Base-by-base conservation (phyloP, 2,888 invertebrate species). In the Polyploca ridens region DNA sequence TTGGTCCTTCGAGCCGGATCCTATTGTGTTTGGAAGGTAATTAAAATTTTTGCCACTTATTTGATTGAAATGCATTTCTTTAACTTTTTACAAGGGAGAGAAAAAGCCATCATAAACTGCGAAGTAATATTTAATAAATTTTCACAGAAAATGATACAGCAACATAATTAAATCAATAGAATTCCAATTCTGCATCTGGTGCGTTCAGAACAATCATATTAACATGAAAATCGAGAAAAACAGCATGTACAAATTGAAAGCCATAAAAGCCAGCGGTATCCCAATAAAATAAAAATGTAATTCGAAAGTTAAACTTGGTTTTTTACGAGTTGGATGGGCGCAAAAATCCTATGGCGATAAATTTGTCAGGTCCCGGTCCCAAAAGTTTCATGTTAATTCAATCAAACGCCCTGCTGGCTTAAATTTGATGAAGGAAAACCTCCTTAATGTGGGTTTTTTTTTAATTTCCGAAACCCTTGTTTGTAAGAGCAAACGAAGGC, bases 351-450 rank as follows among this genome's bases (percentile, higher is more conserved):
- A 77, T 77, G 81, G 81, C 86, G 78, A 90, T 92, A 93, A 93
- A 92, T 93, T 91, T 90, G 82, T 90, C 86, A 87, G 82, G 72
- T 71, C 68, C 76, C 76, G 72, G 79, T 75, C 84, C 82, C 74
- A 75, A 87, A 93, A 93, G 86, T 91, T 93, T 88, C 86, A 85
- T 87, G 90, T 84, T 93, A 93, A 93, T 93, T 93, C 90, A 93
- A 93, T 93, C 91, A 91, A 85, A 83, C 76, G 83, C 74, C 82
- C 74, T 68, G 74, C 75, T 80, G 90, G 89, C 90, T 90, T 90
- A 88, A 85, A 84, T 88, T 89, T 90, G 90, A 89, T 88, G 87
- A 87, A 87, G 90, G 89, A 77, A 82, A 84, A 73, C 74, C 78
- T 69, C 74, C 78, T 81, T 81, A 77, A 78, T 73, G 76, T 70